These are phyloP conservation scores for Artemisiospiza belli DNA, from an alignment of 2,113 vertebrate genomes.

Conservation along the genomic window DNA sequence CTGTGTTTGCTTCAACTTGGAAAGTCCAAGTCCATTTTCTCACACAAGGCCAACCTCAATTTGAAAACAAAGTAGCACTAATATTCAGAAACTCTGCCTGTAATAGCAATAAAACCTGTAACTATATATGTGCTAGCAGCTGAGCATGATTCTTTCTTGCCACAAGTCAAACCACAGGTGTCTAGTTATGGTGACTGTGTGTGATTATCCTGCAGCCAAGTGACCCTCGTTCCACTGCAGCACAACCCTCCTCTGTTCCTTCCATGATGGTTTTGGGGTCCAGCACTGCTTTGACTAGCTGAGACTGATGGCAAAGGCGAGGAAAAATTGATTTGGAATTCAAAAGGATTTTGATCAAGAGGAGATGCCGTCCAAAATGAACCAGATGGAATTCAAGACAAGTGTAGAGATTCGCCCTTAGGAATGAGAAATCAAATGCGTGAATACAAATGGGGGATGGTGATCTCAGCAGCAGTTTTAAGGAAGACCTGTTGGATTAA, in stretches of 20 bases:
- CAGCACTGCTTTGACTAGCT: background rate
- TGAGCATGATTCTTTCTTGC: background rate
- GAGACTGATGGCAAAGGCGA: background rate
- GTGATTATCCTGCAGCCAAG: background rate
- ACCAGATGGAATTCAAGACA: background rate
- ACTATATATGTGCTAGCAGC: background rate
- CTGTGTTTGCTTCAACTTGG: background rate
- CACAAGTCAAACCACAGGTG: background rate
- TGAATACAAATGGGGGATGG: background rate
- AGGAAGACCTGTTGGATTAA: background rate
- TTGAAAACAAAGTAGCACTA: background rate
- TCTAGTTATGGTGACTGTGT: background rate
- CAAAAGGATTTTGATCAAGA: slow-evolving; percentile 22
- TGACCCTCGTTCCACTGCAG: background rate
- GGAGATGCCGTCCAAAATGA: background rate
- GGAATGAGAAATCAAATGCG: background rate
- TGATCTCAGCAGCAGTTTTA: background rate
- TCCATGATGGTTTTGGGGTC: background rate
- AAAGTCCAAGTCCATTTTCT: background rate
- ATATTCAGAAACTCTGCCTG: background rate
- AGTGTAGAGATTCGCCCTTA: background rate
- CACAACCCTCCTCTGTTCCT: background rate
- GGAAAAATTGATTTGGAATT: background rate
- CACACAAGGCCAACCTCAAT: background rate
- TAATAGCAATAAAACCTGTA: background rate